These are phyloP conservation scores for Penelope pileata DNA, from an alignment of 2,113 vertebrate genomes.

Conservation along the genomic window DNA sequence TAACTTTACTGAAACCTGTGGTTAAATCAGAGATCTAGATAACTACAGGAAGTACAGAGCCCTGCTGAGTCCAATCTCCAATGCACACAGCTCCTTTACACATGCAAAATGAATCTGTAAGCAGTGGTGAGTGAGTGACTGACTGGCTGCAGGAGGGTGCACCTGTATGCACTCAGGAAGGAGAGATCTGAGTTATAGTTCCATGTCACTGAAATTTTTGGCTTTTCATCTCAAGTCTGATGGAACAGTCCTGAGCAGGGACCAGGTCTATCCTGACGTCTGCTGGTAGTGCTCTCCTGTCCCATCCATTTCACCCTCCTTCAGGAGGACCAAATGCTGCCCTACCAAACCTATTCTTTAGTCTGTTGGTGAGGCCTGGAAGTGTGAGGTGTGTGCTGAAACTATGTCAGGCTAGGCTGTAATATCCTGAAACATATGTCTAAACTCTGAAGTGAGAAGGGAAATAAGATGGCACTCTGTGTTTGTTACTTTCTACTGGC, in stretches of 20 bases:
- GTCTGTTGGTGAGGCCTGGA: neutral
- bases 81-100: neutral
- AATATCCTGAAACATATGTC: neutral
- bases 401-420: neutral
- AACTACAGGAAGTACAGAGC: neutral
- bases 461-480: neutral
- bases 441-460: neutral
- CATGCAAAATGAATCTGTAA: neutral
- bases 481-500: neutral
- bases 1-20: neutral
- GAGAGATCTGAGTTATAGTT: neutral
- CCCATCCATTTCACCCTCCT: neutral
- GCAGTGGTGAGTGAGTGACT: neutral
- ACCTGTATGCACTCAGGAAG: neutral
- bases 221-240: neutral
- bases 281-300: accelerated
- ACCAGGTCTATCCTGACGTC: neutral
- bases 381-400: neutral
- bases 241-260: neutral
- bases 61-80: neutral
- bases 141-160: too few relatives aligned
- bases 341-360: neutral
- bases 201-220: neutral
- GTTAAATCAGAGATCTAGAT: neutral
- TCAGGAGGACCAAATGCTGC: neutral